Evolutionary conservation across 2,113 vertebrate species (phyloP).

Genomic region (Hippocampus guttulatus): DNA sequence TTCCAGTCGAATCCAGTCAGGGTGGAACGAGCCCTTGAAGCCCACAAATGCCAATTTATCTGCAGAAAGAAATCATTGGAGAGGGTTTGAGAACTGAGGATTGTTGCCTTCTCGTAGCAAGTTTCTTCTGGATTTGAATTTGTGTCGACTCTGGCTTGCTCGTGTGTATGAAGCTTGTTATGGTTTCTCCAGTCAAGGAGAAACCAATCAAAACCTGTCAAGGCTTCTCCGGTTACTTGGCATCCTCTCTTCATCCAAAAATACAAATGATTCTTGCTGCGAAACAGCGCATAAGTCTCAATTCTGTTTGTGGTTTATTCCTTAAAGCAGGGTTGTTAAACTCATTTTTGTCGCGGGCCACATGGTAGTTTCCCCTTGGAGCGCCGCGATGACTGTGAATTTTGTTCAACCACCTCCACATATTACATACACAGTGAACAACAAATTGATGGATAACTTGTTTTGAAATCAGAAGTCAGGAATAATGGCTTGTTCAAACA

Average conservation of each 20-base stretch:
- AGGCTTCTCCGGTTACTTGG: background rate
- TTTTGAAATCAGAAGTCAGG: too few species aligned
- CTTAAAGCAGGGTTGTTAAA: background rate
- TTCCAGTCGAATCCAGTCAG: constrained; percentile 57
- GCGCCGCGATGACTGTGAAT: too few species aligned
- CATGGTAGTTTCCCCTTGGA: too few species aligned
- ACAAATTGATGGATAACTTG: too few species aligned
- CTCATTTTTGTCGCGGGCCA: too few species aligned
- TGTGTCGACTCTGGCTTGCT: background rate
- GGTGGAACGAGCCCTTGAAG: constrained; percentile 57
- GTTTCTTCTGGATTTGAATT: background rate
- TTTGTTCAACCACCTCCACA: too few species aligned
- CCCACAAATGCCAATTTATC: constrained; percentile 61
- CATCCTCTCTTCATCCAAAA: background rate
- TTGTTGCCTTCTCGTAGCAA: background rate
- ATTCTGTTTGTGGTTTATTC: background rate
- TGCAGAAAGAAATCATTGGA: constrained; percentile 19
- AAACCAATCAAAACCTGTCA: too few species aligned
- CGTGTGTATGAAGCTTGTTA: too few species aligned
- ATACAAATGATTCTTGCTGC: too few species aligned
- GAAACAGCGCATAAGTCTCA: background rate
- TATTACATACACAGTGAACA: too few species aligned
- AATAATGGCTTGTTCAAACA: too few species aligned
- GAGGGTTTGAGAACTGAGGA: background rate
- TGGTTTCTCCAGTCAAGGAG: too few species aligned